These are phyloP conservation scores for Bubo bubo DNA, from an alignment of 2,113 vertebrate genomes.

Conservation along the genomic window DNA sequence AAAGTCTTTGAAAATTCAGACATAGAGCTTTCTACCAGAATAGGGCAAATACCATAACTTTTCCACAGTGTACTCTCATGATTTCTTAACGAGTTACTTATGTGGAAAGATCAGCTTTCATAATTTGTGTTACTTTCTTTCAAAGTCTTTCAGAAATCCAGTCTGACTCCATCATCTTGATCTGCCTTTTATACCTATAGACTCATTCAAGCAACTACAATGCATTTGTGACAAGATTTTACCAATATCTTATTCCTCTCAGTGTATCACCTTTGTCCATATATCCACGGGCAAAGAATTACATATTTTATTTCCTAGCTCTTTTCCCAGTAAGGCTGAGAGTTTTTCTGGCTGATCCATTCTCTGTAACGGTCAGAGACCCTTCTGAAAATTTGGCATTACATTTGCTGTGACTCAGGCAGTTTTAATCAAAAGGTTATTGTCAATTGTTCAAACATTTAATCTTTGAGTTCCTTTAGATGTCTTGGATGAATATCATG, in stretches of 20 bases:
- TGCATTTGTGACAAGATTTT: neutral
- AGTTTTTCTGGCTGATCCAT: neutral
- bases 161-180: neutral
- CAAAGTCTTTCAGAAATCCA: neutral
- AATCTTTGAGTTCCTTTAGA: neutral
- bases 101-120: neutral
- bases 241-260: neutral
- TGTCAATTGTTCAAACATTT: neutral
- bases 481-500: neutral
- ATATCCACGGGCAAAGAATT: neutral
- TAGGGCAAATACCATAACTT: neutral
- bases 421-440: neutral
- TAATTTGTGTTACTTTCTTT: neutral
- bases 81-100: neutral
- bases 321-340: neutral
- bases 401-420: neutral
- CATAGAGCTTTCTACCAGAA: neutral
- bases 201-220: neutral
- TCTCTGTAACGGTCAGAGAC: neutral
- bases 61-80: neutral
- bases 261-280: neutral
- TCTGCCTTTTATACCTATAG: neutral
- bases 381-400: neutral
- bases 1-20: neutral
- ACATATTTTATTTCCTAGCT: neutral